These are phyloP conservation scores for Patella depressa DNA, from an alignment of 2,888 invertebrate genomes.

Conservation along the genomic window DNA sequence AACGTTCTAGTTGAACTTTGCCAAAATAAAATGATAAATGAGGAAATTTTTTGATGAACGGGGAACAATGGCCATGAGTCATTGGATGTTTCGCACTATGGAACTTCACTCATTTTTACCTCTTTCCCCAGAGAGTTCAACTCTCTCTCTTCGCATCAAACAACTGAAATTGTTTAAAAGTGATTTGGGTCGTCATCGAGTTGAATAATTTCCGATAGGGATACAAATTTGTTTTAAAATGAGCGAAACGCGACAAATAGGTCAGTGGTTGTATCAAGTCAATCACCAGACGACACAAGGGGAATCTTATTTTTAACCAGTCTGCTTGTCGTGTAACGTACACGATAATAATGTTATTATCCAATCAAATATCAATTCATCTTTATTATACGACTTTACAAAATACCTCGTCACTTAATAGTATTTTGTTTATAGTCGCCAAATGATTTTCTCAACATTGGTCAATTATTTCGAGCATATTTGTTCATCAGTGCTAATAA, in stretches of 20 bases:
- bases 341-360: too few species aligned
- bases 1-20: background rate
- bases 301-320: too few species aligned
- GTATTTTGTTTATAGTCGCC: too few species aligned
- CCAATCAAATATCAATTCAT: too few species aligned
- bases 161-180: background rate
- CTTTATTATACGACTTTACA: too few species aligned
- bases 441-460: too few species aligned
- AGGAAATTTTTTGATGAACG: background rate
- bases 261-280: background rate
- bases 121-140: background rate
- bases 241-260: background rate
- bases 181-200: background rate
- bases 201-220: background rate
- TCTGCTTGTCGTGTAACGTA: too few species aligned
- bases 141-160: background rate
- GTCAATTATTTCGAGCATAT: too few species aligned
- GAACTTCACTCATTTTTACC: background rate
- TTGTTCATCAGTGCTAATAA: too few species aligned
- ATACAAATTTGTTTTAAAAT: background rate
- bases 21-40: slow-evolving; percentile 4
- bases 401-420: too few species aligned
- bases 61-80: background rate
- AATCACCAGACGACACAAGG: too few species aligned
- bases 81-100: background rate